These are phyloP conservation scores for Rhinopomastus cyanomelas DNA, from an alignment of 2,113 vertebrate genomes.

Conservation along the genomic window DNA sequence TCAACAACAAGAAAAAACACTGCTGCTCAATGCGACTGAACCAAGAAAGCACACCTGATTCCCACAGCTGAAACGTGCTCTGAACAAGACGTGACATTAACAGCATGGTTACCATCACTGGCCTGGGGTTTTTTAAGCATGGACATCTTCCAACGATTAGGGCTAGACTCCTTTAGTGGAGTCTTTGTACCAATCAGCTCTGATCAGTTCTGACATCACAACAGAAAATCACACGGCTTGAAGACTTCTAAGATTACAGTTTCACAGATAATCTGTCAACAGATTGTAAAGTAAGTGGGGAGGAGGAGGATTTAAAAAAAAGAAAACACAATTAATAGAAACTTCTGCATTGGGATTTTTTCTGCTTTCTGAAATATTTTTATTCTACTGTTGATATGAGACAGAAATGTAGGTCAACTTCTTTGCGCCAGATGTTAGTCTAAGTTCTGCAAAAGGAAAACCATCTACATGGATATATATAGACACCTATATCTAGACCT, in stretches of 20 bases:
- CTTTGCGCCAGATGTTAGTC: slow-evolving; percentile 7
- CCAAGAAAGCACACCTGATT: background rate
- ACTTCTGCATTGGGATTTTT: background rate
- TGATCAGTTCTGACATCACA: slow-evolving; percentile 34
- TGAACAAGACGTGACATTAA: slow-evolving; percentile 46
- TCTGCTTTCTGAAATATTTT: slow-evolving; percentile 1
- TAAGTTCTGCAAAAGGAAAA: slow-evolving; percentile 27
- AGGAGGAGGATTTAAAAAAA: background rate
- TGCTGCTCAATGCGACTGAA: slow-evolving; percentile 9
- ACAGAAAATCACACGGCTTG: background rate
- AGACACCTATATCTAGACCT: background rate
- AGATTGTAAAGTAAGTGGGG: background rate
- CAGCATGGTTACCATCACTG: slow-evolving; percentile 21
- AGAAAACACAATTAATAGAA: background rate
- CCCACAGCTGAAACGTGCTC: background rate
- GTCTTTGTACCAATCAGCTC: slow-evolving; percentile 33
- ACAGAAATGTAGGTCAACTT: slow-evolving; percentile 31
- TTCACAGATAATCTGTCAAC: slow-evolving; percentile 19
- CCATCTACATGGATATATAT: background rate
- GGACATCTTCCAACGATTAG: slow-evolving; percentile 35
- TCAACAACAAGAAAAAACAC: slow-evolving; percentile 16
- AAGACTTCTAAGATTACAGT: slow-evolving; percentile 13
- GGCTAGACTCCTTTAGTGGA: slow-evolving; percentile 3
- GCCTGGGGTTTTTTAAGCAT: slow-evolving; percentile 33
- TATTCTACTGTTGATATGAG: slow-evolving; percentile 4